Evolutionary conservation across 1,140 invertebrate genomes (phyloP).

Genomic region (Drosophila willistoni): DNA sequence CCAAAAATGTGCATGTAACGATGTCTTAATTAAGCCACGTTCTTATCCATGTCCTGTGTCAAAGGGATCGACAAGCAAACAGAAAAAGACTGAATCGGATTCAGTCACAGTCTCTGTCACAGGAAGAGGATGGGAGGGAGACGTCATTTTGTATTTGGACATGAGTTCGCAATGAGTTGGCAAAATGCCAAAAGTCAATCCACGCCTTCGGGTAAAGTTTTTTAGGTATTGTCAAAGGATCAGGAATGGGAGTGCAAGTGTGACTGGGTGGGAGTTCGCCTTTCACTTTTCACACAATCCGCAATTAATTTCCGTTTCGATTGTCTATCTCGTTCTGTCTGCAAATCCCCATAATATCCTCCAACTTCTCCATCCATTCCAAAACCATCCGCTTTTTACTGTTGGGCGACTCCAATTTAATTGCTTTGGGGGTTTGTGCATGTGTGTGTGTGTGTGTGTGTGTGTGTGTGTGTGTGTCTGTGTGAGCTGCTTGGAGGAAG

Average conservation of each 20-base stretch:
- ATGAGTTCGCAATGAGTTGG: constrained; percentile 37
- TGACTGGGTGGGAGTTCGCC: constrained; percentile 21
- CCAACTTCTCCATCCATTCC: not conserved
- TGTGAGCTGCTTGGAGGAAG: constrained; percentile 18
- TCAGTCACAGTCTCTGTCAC: too few relatives aligned
- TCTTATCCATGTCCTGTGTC: not conserved
- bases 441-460: not conserved
- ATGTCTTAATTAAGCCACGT: constrained; percentile 67
- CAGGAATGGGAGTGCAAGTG: not conserved
- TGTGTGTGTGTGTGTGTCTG: not conserved
- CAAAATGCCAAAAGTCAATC: constrained; percentile 40
- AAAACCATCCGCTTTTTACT: not conserved
- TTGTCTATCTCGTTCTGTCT: constrained; percentile 61
- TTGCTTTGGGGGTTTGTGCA: constrained; percentile 55
- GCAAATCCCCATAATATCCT: constrained; percentile 17
- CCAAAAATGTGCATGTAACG: constrained; percentile 64
- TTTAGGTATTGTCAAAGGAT: constrained; percentile 14
- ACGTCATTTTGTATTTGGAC: constrained; percentile 33
- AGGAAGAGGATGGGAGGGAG: too few relatives aligned
- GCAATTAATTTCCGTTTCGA: constrained; percentile 78
- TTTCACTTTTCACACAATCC: constrained; percentile 70
- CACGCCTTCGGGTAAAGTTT: constrained; percentile 2
- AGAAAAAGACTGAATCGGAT: not conserved
- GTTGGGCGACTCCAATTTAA: constrained; percentile 50
- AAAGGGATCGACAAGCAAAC: constrained; percentile 15